A percentile compares a stretch with the other conserved stretches of the same genome.
Conservation (phyloP, 2,797 vertebrate species). For the Sebastolobus altivelis region DNA sequence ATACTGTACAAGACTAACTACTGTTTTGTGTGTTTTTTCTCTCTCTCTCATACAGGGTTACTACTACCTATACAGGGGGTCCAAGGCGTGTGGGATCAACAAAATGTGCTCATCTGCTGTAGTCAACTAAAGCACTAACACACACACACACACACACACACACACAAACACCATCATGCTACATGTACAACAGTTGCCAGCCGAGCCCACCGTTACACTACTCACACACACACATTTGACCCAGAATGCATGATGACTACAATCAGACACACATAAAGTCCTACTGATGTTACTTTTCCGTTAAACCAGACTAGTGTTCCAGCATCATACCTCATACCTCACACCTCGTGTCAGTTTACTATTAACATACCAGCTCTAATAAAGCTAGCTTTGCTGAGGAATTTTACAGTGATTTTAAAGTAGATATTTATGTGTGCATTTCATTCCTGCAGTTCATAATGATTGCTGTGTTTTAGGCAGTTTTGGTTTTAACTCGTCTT, state of each 20-base stretch:
- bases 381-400: constrained; percentile 29
- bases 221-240: constrained; percentile 9
- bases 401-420: constrained; percentile 34
- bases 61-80: constrained; percentile 91
- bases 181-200: background rate
- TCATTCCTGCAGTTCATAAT: constrained; percentile 34
- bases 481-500: constrained; percentile 25
- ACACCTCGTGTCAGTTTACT: constrained; percentile 7
- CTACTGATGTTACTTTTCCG: constrained; percentile 30
- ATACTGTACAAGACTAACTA: background rate
- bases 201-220: background rate
- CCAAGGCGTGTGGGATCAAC: constrained; percentile 91
- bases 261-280: constrained; percentile 17
- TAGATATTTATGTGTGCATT: constrained; percentile 17
- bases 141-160: constrained; percentile 6
- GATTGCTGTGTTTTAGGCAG: constrained; percentile 29
- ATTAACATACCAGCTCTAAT: constrained; percentile 37
- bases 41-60: constrained; percentile 86
- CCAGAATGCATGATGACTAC: constrained; percentile 25
- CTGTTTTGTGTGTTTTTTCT: background rate
- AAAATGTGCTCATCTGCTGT: constrained; percentile 91
- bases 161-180: constrained; percentile 2
- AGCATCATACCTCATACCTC: constrained; percentile 18
- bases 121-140: constrained; percentile 79
- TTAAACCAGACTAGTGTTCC: constrained; percentile 39